Evolutionary conservation across 2,113 vertebrate species (phyloP), one percentile per base, ranked within the genome.

Genomic region (Microtus ochrogaster): DNA sequence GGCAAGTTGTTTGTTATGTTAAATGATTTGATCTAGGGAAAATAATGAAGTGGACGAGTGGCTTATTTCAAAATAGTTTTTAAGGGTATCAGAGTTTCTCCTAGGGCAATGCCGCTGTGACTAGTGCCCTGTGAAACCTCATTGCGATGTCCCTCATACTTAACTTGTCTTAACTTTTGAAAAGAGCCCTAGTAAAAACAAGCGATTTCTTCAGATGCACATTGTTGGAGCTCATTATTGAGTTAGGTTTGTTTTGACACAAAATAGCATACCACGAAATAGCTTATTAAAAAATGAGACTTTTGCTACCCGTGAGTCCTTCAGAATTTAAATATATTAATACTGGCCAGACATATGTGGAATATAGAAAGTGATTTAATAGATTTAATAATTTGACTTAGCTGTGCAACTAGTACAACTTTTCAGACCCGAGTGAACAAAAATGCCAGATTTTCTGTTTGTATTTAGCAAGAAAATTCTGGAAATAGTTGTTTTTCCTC

Each of bases 61-160:
- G 89, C 44, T 83, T 93, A 70, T 91, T 97, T 97, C 44, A 90
- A 77, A 94, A 94, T 87, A 17, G 3, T 92, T 72, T 95, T 96
- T 90, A 68, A 89, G 74, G 87, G 83, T 97, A 73, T 49, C 44
- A 90, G 90, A 61, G 33, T 52, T 36, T 93, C 28, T 90, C 41
- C 58, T 92, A 92, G 96, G 77, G 93, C 95, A 96, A n/a, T 96
- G 81, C 90, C 89, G 95, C 88, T 93, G 52, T 97, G 96, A 96
- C 94, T 94, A 47, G 65, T 58, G 83, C 58, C 65, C 81, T 30
- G 2, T 94, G 93, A 94, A 97, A 96, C 94, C 96, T 97, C 91
- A 96, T 96, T 97, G 91, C 96, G 95, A 95, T 97, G 93, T 82
- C 72, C 33, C 68, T 89, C 61, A 8, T 65, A 94, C 68, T 47